Evolutionary conservation across 2,797 vertebrate species (phyloP).

Genomic region (Cottoperca gobio): DNA sequence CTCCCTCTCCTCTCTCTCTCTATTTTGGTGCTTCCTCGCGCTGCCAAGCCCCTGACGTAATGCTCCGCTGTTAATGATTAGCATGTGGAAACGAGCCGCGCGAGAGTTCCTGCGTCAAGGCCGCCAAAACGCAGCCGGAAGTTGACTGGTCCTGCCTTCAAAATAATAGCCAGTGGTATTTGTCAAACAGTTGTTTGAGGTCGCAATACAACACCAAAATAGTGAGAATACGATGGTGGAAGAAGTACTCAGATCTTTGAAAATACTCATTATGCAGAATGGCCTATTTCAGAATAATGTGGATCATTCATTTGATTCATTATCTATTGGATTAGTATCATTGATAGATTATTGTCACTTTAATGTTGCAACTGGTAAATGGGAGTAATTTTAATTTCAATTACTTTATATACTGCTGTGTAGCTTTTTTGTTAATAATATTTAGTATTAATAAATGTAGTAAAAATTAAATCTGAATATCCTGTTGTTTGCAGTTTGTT

Average conservation of each 20-base stretch:
- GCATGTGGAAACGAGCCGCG: conserved; percentile 91
- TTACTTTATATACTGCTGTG: no score
- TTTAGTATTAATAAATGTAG: no score
- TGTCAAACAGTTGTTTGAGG: background rate
- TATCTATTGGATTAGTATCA: no score
- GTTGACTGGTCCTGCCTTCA: conserved; percentile 9
- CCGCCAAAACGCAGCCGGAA: background rate
- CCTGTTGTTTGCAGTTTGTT: background rate
- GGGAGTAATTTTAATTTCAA: no score
- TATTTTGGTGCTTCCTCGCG: conserved; percentile 88
- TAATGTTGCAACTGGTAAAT: no score
- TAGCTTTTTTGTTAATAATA: no score
- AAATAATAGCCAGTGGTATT: conserved; percentile 27
- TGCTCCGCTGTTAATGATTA: conserved; percentile 93
- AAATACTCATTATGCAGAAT: no score
- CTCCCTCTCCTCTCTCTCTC: conserved; percentile 64
- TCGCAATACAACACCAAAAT: background rate
- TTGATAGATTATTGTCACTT: no score
- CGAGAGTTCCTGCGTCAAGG: conserved; percentile 67
- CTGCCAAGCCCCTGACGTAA: conserved; percentile 96
- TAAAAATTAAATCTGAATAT: background rate
- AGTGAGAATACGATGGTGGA: background rate
- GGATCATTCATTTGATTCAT: no score
- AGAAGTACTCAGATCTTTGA: background rate
- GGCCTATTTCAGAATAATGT: no score